These are phyloP conservation scores for Drosophila sproati DNA, from an alignment of 1,140 invertebrate species.

Conservation along the genomic window DNA sequence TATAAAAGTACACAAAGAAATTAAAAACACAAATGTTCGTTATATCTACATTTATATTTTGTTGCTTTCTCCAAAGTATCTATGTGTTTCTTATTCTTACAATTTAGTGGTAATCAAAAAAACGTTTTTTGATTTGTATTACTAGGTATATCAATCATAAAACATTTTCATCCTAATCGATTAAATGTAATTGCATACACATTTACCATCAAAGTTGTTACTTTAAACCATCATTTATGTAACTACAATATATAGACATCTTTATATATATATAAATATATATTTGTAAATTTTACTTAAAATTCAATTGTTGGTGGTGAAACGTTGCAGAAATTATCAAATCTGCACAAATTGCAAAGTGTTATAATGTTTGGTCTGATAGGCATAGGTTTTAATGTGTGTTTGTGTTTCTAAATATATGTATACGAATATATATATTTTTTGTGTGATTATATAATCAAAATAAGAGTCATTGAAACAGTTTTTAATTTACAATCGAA, in stretches of 20 bases:
- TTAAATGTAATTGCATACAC: conserved; percentile 44
- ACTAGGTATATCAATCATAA: conserved; percentile 60
- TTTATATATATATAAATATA: conserved; percentile 41
- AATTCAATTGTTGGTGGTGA: conserved; percentile 51
- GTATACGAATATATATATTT: conserved; percentile 38
- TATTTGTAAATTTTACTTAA: conserved; percentile 44
- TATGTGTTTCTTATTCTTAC: conserved; percentile 54
- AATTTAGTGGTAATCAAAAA: conserved; percentile 67
- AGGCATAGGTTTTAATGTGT: conserved; percentile 1
- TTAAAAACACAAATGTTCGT: conserved; percentile 20
- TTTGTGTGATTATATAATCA: conserved; percentile 20
- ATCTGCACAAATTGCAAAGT: conserved; percentile 21
- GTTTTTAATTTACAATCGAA: conserved; percentile 73
- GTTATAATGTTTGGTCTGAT: conserved; percentile 48
- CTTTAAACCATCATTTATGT: conserved; percentile 72
- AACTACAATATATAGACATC: conserved; percentile 53
- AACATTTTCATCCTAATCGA: conserved; percentile 45
- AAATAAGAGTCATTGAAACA: conserved; percentile 33
- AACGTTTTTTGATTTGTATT: conserved; percentile 47
- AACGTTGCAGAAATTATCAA: conserved; percentile 35
- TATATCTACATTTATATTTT: conserved; percentile 74
- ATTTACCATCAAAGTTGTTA: conserved; percentile 33
- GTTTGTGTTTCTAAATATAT: conserved; percentile 8
- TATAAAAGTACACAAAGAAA: conserved; percentile 15
- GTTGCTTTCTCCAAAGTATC: conserved; percentile 56